These are phyloP conservation scores for Pelochelys cantorii DNA, from an alignment of 2,797 vertebrate genomes.

Conservation along the genomic window DNA sequence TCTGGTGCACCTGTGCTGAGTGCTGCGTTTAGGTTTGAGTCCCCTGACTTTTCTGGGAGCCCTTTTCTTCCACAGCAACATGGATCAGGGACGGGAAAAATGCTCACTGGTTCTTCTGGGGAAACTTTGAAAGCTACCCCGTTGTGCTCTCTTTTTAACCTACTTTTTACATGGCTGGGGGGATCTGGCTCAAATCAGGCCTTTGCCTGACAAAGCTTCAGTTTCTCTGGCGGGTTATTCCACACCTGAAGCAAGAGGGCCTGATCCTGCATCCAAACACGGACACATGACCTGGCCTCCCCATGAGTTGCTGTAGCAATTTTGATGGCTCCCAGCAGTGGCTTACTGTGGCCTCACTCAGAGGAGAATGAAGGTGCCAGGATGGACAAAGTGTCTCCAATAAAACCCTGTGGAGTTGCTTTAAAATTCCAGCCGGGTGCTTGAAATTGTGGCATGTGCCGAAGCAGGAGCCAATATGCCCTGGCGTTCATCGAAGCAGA, in stretches of 20 bases:
- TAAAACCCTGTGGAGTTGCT: constrained; percentile 73
- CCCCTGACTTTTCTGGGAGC: not conserved
- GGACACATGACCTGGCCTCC: constrained; percentile 57
- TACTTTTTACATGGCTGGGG: not conserved
- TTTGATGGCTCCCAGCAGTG: constrained; percentile 52
- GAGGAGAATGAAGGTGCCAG: constrained; percentile 57
- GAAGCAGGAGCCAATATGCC: constrained; percentile 52
- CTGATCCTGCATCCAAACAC: fast-evolving
- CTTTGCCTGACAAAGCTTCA: not conserved
- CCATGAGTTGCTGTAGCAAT: constrained; percentile 59
- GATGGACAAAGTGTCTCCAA: constrained; percentile 70
- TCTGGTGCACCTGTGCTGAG: not conserved
- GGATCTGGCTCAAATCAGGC: not conserved
- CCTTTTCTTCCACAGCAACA: fast-evolving
- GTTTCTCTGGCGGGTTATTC: not conserved
- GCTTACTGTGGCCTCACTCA: constrained; percentile 67
- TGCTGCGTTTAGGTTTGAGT: not conserved
- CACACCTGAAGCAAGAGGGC: not conserved
- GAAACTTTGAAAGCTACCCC: not conserved
- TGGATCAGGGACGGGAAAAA: not conserved
- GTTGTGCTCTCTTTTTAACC: not conserved
- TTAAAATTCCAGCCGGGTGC: constrained; percentile 69
- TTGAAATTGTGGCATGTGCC: not conserved
- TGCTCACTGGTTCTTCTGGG: fast-evolving
- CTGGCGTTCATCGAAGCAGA: constrained; percentile 55